Percentiles rank a stretch among this genome's conserved stretches.
Evolutionary conservation across 2,113 vertebrate genomes (phyloP).

Genomic region (Hyperoodon ampullatus): DNA sequence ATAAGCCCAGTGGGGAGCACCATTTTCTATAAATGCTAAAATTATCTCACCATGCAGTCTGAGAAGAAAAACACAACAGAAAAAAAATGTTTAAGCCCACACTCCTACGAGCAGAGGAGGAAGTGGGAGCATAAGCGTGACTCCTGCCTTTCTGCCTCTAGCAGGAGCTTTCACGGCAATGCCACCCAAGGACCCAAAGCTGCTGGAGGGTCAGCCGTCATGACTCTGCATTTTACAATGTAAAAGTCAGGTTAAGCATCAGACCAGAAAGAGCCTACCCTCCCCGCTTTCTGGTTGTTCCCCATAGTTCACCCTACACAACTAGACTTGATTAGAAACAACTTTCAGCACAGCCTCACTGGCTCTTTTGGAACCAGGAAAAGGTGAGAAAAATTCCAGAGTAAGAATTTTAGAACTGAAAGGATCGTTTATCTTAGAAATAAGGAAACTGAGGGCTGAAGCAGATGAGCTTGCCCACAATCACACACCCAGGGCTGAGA

Average conservation of each 20-base stretch:
- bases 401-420: background rate
- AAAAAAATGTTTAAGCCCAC: background rate
- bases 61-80: conserved; percentile 33
- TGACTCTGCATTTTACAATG: background rate
- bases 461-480: background rate
- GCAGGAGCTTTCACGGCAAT: background rate
- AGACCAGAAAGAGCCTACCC: background rate
- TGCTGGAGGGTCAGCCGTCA: background rate
- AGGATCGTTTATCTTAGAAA: background rate
- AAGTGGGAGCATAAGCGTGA: background rate
- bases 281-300: background rate
- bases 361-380: conserved; percentile 38
- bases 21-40: conserved; percentile 43
- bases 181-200: background rate
- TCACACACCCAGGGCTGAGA: background rate
- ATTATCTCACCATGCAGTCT: conserved; percentile 53
- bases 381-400: background rate
- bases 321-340: conserved; percentile 21
- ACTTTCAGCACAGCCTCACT: background rate
- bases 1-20: conserved; percentile 29
- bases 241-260: conserved; percentile 39
- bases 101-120: background rate
- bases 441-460: background rate
- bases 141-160: background rate
- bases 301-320: background rate